Conservation (phyloP, 2,888 invertebrate species). For the Diplolepis rosae region DNA sequence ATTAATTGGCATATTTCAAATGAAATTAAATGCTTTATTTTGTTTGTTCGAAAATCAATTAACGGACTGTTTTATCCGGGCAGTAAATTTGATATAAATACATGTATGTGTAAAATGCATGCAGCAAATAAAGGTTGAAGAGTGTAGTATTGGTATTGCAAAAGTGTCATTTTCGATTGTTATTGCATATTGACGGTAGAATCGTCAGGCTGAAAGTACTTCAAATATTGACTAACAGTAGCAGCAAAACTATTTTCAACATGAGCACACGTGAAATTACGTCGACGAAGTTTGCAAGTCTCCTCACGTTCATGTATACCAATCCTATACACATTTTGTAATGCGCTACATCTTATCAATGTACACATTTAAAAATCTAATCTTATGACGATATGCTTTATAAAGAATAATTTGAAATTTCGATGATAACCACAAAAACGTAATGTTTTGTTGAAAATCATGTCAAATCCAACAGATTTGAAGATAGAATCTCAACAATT, state of each 20-base stretch:
- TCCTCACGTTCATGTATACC: conserved; percentile 2
- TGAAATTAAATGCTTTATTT: background rate
- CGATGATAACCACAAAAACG: background rate
- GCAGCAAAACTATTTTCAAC: conserved; percentile 4
- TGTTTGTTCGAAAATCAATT: background rate
- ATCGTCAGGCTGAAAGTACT: background rate
- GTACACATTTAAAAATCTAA: conserved; percentile 7
- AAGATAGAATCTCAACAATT: too few species aligned
- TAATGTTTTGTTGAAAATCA: too few species aligned
- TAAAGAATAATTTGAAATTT: background rate
- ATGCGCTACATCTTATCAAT: background rate
- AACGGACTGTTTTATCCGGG: background rate
- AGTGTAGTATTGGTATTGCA: background rate
- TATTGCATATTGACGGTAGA: conserved; percentile 1
- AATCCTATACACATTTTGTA: background rate
- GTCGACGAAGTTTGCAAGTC: background rate
- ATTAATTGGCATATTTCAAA: background rate
- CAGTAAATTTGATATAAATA: background rate
- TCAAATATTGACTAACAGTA: conserved; percentile 5
- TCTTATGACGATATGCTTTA: background rate
- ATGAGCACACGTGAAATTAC: conserved; percentile 11
- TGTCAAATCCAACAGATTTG: too few species aligned
- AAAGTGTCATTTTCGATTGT: conserved; percentile 38
- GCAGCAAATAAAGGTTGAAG: background rate
- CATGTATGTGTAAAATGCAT: too few species aligned